Base-by-base conservation (phyloP, 2,797 vertebrate genomes). In the Eidolon dupreanum region DNA sequence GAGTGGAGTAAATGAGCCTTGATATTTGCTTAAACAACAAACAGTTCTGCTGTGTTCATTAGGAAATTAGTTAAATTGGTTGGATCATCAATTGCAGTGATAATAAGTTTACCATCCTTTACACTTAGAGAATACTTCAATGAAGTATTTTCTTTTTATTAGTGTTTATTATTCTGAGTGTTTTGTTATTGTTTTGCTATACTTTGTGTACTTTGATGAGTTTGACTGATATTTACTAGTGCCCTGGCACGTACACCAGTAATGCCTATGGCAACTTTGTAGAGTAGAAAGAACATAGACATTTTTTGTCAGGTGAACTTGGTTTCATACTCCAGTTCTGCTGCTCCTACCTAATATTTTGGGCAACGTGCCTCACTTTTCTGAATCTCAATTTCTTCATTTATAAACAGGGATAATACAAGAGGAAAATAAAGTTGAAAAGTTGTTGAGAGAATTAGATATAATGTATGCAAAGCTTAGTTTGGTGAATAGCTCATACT, bases 281-380 rank as follows among this genome's bases (percentile, higher is more conserved):
- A 70, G 31, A 70, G 43, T 77, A 55, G 87, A 90, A 95, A 92
- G 77, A 90, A 83, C 78, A 68, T 55, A n/a, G 66, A 38, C 49
- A 46, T 66, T 55, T 87, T 59, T 92, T 11, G 5, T 81, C 83
- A 84, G 53, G 13, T 4, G 1, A 84, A 53, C 61, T 68, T 65
- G 81, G 71, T 74, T 82, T 95, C 95, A 70, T 3, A 74, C 92
- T 93, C 71, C 51, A 85, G 28, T 38, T 61, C 74, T 92, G 36
- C 33, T 83, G 33, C 93, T 82, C 46, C 55, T 70, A 57, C 17
- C 70, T 92, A 66, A 51, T 94, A 63, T 90, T 74, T 93, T 92
- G 88, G 81, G n/a, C 65, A 84, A 28, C 26, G 24, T 61, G 71
- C n/a, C 75, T 95, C 9, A 51, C 70, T 38, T 74, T 38, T 81